phyloP scores from a whole-genome alignment of 2,113 vertebrate species.

The Xyliphius kryptos region DNA sequence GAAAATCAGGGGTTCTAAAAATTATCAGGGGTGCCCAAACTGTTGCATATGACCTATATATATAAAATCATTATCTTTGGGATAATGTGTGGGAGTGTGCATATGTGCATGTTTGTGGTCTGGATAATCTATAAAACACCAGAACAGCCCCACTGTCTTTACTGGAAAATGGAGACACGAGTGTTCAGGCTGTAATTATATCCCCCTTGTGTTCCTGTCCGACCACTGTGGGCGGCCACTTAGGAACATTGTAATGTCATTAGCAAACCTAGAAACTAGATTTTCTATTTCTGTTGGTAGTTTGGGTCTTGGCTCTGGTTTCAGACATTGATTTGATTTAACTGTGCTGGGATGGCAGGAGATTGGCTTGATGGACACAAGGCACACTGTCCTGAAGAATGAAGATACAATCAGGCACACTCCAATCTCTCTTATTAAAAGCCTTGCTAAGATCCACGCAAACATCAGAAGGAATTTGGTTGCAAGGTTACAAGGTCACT shows the following conservation, averaged over 20 bases:
- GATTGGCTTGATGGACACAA: conserved; percentile 62
- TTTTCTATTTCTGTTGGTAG: conserved; percentile 75
- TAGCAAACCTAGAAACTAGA: conserved; percentile 72
- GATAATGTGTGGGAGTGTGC: neutral
- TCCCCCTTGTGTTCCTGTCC: conserved; percentile 62
- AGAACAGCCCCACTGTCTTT: conserved; percentile 54
- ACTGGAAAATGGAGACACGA: conserved; percentile 65
- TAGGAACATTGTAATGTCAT: conserved; percentile 71
- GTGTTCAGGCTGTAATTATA: conserved; percentile 69
- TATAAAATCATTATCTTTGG: conserved; percentile 56
- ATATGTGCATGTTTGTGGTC: conserved; percentile 5
- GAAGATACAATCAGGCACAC: conserved; percentile 48
- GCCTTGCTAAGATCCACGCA: conserved; percentile 45
- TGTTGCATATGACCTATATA: no score
- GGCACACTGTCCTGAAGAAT: conserved; percentile 60
- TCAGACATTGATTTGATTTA: conserved; percentile 75
- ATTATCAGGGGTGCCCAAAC: no score
- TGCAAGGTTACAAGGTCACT: conserved; percentile 1
- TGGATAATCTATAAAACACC: conserved; percentile 57
- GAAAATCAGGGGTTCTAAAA: no score
- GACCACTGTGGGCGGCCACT: conserved; percentile 62
- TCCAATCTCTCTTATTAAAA: conserved; percentile 59
- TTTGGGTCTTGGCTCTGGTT: conserved; percentile 67
- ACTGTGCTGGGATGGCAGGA: conserved; percentile 65
- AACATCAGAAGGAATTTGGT: conserved; percentile 35